These are phyloP conservation scores for Temnothorax rugatulus DNA, from an alignment of 2,888 invertebrate genomes.

Conservation along the genomic window DNA sequence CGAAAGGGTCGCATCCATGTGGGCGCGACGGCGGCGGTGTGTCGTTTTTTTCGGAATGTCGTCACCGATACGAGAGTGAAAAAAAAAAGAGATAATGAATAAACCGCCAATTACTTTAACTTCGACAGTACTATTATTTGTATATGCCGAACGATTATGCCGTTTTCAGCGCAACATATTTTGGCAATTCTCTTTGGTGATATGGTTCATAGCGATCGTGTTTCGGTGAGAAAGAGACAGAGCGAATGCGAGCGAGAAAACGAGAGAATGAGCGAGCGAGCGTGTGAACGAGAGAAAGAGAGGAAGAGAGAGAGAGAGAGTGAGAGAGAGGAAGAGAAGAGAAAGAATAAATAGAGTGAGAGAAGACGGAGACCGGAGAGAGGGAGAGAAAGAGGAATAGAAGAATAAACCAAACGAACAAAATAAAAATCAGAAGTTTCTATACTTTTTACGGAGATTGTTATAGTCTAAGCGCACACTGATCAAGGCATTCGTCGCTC, in stretches of 20 bases:
- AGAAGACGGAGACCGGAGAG: conserved; percentile 33
- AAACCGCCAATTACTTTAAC: conserved; percentile 86
- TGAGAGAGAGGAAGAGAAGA: conserved; percentile 1
- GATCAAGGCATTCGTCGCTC: conserved; percentile 86
- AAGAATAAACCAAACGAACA: conserved; percentile 76
- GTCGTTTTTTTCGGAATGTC: conserved; percentile 66
- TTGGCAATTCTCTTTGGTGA: conserved; percentile 85
- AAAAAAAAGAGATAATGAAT: conserved; percentile 74
- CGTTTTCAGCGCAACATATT: conserved; percentile 86
- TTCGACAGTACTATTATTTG: conserved; percentile 86
- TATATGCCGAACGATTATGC: conserved; percentile 86
- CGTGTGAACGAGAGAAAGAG: neutral
- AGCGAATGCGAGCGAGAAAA: conserved; percentile 25
- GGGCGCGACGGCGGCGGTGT: conserved; percentile 63
- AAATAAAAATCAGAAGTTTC: conserved; percentile 84
- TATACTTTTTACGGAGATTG: conserved; percentile 86
- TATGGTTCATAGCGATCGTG: conserved; percentile 79
- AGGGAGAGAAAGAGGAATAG: conserved; percentile 63
- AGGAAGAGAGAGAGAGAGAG: neutral
- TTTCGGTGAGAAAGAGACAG: conserved; percentile 67
- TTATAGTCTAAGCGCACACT: conserved; percentile 86
- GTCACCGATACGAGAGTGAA: conserved; percentile 60
- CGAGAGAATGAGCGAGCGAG: conserved; percentile 30
- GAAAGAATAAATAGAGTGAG: conserved; percentile 29
- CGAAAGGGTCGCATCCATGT: conserved; percentile 59